A percentile compares a stretch with the other conserved stretches of the same genome.
These are phyloP conservation scores for Agelaius phoeniceus DNA, from an alignment of 2,113 vertebrate genomes.

Conservation along the genomic window DNA sequence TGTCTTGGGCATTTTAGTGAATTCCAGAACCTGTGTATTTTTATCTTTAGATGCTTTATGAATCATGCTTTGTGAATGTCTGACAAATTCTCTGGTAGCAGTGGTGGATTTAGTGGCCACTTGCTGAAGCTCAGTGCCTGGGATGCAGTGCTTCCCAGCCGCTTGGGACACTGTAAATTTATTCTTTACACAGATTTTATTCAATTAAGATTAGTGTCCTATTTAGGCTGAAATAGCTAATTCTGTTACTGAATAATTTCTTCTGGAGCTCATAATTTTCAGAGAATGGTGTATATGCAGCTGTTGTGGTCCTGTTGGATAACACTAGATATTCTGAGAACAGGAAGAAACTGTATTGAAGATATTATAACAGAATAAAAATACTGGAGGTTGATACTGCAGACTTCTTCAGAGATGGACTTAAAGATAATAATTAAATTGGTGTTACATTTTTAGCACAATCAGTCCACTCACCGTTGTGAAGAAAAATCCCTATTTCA, in stretches of 20 bases:
- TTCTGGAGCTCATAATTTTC: not conserved
- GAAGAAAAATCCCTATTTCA: not conserved
- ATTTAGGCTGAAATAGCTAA: not conserved
- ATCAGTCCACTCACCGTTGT: not conserved
- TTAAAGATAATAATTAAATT: not conserved
- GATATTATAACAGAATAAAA: not conserved
- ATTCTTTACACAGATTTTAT: not conserved
- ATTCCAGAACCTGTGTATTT: not conserved
- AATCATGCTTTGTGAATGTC: not conserved
- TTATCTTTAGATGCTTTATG: not conserved
- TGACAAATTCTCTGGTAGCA: not conserved
- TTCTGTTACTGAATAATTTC: not conserved
- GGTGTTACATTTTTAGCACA: not conserved
- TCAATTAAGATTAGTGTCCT: not conserved
- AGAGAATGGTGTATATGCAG: not conserved
- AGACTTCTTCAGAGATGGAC: not conserved
- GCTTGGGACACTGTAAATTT: not conserved
- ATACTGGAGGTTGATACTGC: not conserved
- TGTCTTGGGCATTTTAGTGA: not conserved
- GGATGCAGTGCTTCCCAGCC: not conserved
- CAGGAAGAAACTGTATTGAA: not conserved
- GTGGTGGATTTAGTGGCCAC: not conserved
- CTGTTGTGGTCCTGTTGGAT: not conserved
- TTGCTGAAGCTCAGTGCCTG: not conserved
- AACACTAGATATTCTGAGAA: not conserved